Evolutionary conservation across 2,888 invertebrate species (phyloP).

Genomic region (Ormyrus rosae): DNA sequence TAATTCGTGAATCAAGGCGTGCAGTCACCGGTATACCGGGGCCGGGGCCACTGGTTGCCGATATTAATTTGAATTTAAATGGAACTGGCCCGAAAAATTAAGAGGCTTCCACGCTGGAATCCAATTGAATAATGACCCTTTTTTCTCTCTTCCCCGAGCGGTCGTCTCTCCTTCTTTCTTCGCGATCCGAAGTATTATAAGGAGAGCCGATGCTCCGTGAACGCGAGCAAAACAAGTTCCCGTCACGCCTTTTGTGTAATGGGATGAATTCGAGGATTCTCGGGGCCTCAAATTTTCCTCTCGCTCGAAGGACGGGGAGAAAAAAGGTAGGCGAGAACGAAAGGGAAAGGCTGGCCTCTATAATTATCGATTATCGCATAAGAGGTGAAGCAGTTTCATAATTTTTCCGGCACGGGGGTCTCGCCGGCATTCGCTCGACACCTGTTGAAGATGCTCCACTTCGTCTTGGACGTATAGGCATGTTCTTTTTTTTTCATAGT

Average conservation of each 20-base stretch:
- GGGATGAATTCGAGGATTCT: constrained; percentile 56
- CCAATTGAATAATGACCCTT: constrained; percentile 60
- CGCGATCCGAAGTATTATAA: background rate
- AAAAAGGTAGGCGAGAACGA: background rate
- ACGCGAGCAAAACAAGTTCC: constrained; percentile 43
- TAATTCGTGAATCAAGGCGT: constrained; percentile 61
- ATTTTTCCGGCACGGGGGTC: constrained; percentile 56
- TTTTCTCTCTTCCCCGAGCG: constrained; percentile 32
- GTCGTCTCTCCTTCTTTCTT: constrained; percentile 12
- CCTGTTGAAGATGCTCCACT: constrained; percentile 45
- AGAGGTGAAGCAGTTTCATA: constrained; percentile 60
- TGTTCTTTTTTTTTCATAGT: background rate
- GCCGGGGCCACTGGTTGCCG: constrained; percentile 58
- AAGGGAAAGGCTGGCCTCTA: constrained; percentile 2
- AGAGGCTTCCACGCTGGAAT: constrained; percentile 60
- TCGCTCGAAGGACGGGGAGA: constrained; percentile 5
- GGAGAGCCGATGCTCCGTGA: background rate
- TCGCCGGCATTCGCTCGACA: constrained; percentile 27
- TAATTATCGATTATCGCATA: constrained; percentile 70
- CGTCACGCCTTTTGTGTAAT: constrained; percentile 58
- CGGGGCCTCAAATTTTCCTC: constrained; percentile 56
- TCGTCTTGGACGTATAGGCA: background rate
- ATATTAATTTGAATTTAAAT: constrained; percentile 65
- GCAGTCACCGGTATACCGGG: constrained; percentile 28
- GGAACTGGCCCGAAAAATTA: constrained; percentile 64